A percentile compares a stretch with the other conserved stretches of the same genome.
Conservation (phyloP, 2,113 vertebrate species). For the Callipepla squamata region DNA sequence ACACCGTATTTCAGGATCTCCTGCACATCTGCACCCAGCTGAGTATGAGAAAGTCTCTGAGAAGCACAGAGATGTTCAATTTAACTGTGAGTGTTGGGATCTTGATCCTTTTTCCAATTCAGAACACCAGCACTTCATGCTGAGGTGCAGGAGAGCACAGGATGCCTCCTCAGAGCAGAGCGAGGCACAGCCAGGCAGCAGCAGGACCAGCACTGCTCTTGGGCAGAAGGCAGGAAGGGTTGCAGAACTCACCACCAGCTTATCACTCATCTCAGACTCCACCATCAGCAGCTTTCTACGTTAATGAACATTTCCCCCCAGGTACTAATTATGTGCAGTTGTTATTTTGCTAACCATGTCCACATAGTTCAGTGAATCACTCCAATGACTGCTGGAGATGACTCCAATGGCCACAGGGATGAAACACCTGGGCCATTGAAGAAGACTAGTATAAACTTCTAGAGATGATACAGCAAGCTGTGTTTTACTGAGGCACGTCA, state of each 20-base stretch:
- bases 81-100: not conserved
- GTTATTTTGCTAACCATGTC: not conserved
- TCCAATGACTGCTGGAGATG: not conserved
- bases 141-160: not conserved
- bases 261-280: constrained; percentile 2
- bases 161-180: rapidly evolving
- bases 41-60: too few relatives aligned
- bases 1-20: rapidly evolving
- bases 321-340: constrained; percentile 15
- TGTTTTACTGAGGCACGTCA: not conserved
- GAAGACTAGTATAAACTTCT: not conserved
- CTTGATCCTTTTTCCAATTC: not conserved
- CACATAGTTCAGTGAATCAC: not conserved
- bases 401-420: not conserved
- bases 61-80: not conserved
- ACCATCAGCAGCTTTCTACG: not conserved
- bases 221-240: rapidly evolving
- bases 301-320: not conserved
- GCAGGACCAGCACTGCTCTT: not conserved
- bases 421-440: not conserved
- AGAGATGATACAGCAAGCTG: not conserved
- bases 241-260: not conserved
- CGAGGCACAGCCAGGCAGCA: not conserved
- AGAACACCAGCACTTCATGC: not conserved
- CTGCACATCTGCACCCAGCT: rapidly evolving